Percentiles rank a stretch among this genome's conserved stretches.
Evolutionary conservation across 1,140 invertebrate species (phyloP).

Genomic region (Caligus rogercresseyi): DNA sequence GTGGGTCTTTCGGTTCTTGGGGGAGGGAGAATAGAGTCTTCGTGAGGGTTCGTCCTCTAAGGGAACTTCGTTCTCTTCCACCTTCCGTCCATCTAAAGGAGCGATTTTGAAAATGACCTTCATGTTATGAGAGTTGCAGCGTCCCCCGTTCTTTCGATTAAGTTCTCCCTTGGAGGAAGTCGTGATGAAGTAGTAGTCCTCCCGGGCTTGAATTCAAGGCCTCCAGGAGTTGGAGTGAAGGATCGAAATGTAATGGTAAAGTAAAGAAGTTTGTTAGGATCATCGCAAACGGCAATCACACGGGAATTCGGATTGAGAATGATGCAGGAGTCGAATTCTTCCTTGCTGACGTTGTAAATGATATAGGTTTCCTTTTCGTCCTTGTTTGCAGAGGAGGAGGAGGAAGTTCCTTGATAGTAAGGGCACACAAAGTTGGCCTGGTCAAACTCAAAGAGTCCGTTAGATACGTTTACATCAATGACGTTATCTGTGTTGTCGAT

Average conservation of each 20-base stretch:
- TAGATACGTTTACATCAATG: conserved; percentile 85
- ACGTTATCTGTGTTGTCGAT: conserved; percentile 95
- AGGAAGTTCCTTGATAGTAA: conserved; percentile 52
- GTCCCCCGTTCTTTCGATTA: conserved; percentile 68
- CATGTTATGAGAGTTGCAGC: conserved; percentile 81
- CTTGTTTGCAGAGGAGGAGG: neutral
- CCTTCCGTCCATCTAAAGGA: neutral
- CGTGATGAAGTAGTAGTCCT: conserved; percentile 91
- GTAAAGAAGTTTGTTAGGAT: conserved; percentile 80
- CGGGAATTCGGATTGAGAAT: conserved; percentile 81
- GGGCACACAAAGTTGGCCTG: conserved; percentile 91
- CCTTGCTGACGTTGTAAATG: conserved; percentile 44
- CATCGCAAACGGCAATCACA: conserved; percentile 86
- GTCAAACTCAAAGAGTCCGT: conserved; percentile 78
- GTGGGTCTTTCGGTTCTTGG: neutral
- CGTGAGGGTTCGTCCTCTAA: neutral
- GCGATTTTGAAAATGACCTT: conserved; percentile 79
- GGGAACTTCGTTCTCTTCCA: neutral
- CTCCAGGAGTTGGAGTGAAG: conserved; percentile 83
- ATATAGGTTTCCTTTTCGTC: conserved; percentile 2
- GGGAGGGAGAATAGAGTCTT: neutral
- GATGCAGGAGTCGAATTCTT: conserved; percentile 83
- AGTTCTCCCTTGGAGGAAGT: conserved; percentile 77
- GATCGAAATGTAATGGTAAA: conserved; percentile 90
- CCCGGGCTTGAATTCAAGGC: conserved; percentile 78